Conservation (phyloP, 2,888 invertebrate species). For the Junonia oenone region DNA sequence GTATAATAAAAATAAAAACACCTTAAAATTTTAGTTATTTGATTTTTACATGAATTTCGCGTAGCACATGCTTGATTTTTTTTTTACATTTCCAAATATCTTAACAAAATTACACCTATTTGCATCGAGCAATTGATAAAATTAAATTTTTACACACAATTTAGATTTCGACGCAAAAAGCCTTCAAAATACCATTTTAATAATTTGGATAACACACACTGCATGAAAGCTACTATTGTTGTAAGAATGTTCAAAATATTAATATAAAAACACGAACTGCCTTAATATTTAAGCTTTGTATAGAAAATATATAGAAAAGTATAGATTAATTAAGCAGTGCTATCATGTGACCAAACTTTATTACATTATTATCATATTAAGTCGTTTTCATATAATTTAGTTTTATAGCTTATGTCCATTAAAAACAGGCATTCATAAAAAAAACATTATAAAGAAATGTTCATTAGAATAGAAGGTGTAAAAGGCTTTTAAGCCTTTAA, state of each 20-base stretch:
- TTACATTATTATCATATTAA: neutral
- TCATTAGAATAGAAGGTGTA: neutral
- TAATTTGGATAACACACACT: too few relatives aligned
- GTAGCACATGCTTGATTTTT: too few relatives aligned
- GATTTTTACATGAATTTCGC: too few relatives aligned
- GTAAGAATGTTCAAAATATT: neutral
- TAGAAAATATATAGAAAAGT: neutral
- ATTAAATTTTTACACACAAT: too few relatives aligned
- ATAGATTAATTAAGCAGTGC: neutral
- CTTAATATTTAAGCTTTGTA: neutral
- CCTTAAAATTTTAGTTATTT: too few relatives aligned
- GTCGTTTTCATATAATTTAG: too few relatives aligned
- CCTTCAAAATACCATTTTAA: neutral
- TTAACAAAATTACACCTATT: too few relatives aligned
- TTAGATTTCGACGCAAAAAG: neutral
- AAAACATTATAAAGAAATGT: neutral
- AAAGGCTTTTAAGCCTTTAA: neutral
- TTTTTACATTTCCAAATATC: too few relatives aligned
- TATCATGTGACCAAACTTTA: neutral
- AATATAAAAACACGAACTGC: neutral
- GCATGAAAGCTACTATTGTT: neutral
- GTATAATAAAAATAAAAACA: too few relatives aligned
- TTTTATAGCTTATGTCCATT: too few relatives aligned
- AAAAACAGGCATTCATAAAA: too few relatives aligned
- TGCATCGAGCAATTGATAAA: too few relatives aligned